Evolutionary conservation across 2,113 vertebrate species (phyloP).

Genomic region (Drymodes brunneopygia): DNA sequence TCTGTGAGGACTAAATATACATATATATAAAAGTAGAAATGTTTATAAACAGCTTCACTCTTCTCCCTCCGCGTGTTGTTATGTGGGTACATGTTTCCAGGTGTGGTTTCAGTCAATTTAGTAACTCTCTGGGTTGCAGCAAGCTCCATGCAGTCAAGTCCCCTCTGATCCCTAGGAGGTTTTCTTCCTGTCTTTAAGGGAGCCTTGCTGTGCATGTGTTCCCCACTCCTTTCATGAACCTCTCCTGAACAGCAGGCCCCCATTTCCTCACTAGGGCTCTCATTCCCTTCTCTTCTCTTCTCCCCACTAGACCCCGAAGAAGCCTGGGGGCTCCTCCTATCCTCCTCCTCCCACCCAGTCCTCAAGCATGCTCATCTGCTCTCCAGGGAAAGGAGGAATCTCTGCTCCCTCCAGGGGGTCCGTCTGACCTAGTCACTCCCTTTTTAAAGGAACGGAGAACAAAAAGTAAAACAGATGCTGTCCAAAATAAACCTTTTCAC

Average conservation of each 20-base stretch:
- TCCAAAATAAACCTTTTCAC: constrained; percentile 58
- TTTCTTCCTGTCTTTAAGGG: background rate
- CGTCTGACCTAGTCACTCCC: constrained; percentile 54
- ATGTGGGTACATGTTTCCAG: background rate
- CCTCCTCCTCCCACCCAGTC: constrained; percentile 21
- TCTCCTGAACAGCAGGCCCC: constrained; percentile 41
- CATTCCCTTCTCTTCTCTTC: background rate
- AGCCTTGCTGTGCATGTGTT: background rate
- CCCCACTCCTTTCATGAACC: background rate
- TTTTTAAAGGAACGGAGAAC: constrained; percentile 31
- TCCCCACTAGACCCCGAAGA: background rate
- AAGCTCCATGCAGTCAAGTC: background rate
- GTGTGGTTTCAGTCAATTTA: background rate
- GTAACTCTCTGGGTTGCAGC: background rate
- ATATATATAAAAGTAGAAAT: background rate
- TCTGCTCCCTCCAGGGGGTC: constrained; percentile 47
- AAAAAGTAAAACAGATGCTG: constrained; percentile 59
- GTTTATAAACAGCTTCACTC: background rate
- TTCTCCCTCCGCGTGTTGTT: background rate
- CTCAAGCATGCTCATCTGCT: constrained; percentile 55
- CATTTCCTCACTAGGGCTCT: constrained; percentile 9
- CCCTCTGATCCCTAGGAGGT: background rate
- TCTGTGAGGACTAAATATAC: background rate
- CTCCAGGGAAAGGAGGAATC: constrained; percentile 62
- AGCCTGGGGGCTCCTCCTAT: background rate